phyloP scores from a whole-genome alignment of 2,113 vertebrate species.

The Ginglymostoma cirratum region DNA sequence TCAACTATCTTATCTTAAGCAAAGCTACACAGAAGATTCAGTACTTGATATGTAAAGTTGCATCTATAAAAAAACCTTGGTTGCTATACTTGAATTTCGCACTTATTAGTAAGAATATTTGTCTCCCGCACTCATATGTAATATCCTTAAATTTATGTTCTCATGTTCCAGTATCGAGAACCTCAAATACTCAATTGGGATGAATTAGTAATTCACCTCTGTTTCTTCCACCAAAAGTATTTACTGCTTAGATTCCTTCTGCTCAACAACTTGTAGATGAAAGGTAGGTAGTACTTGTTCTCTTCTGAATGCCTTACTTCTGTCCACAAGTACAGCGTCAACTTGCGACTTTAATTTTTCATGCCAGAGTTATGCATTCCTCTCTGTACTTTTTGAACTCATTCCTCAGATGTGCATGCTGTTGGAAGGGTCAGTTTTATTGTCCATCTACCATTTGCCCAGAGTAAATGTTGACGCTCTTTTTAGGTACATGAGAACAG shows the following conservation, averaged over 20 bases:
- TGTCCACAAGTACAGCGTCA: not conserved
- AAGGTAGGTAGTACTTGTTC: not conserved
- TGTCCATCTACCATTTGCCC: not conserved
- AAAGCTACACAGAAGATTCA: not conserved
- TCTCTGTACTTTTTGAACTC: not conserved
- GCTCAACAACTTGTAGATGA: not conserved
- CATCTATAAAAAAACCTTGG: not conserved
- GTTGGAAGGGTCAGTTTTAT: not conserved
- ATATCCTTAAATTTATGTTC: not conserved
- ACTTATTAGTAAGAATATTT: not conserved
- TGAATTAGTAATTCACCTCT: not conserved
- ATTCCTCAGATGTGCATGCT: not conserved
- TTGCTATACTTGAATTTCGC: not conserved
- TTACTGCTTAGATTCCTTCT: not conserved
- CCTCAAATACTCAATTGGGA: not conserved
- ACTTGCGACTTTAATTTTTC: not conserved
- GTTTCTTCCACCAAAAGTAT: not conserved
- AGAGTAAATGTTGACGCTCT: not conserved
- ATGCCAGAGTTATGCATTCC: no score
- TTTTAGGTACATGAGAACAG: no score
- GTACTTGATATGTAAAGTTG: not conserved
- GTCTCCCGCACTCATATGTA: not conserved
- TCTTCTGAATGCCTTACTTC: not conserved
- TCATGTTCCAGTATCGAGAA: not conserved
- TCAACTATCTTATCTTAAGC: not conserved